A percentile compares a stretch with the other conserved stretches of the same genome.
These are phyloP conservation scores for Volucella inanis DNA, from an alignment of 2,888 invertebrate genomes.

Conservation along the genomic window DNA sequence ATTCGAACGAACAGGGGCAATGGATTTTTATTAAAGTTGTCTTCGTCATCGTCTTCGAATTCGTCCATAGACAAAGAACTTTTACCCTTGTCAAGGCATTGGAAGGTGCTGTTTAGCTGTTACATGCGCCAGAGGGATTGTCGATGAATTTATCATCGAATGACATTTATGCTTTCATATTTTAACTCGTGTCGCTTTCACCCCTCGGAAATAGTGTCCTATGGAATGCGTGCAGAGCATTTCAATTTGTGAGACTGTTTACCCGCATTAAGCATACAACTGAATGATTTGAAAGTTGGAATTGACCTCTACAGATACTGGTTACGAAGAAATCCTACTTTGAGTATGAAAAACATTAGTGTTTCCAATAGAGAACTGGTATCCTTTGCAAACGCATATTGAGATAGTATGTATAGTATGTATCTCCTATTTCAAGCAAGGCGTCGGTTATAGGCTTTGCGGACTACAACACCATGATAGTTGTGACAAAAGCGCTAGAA, in stretches of 20 bases:
- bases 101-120: neutral
- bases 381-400: too few relatives aligned
- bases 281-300: too few relatives aligned
- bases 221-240: constrained; percentile 8
- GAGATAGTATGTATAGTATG: too few relatives aligned
- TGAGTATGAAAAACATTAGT: too few relatives aligned
- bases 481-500: too few relatives aligned
- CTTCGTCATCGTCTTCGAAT: neutral
- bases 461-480: too few relatives aligned
- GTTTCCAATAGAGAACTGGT: too few relatives aligned
- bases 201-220: neutral
- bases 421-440: too few relatives aligned
- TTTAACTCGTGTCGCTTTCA: constrained; percentile 12
- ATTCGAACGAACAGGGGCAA: constrained; percentile 10
- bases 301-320: too few relatives aligned
- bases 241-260: neutral
- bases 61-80: constrained; percentile 33
- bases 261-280: too few relatives aligned
- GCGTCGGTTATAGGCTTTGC: too few relatives aligned
- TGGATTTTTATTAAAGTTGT: constrained; percentile 46
- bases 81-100: constrained; percentile 23
- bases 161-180: constrained; percentile 47
- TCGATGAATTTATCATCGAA: constrained; percentile 36
- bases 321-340: too few relatives aligned
- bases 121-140: constrained; percentile 8